phyloP scores from a whole-genome alignment of 2,113 vertebrate species.

The Ailurus styani region DNA sequence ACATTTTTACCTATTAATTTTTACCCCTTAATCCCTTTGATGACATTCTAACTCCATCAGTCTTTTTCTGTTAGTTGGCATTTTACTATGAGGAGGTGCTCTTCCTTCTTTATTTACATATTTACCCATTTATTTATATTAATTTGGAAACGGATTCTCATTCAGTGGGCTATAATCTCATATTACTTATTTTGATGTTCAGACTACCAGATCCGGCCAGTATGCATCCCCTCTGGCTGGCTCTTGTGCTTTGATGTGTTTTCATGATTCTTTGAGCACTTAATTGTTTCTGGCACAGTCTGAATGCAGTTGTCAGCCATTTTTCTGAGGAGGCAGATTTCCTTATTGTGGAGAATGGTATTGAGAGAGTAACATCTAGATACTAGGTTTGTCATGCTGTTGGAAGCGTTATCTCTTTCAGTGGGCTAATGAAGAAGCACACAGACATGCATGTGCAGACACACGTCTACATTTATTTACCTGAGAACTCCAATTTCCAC shows the following conservation, averaged over 20 bases:
- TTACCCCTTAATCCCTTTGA: background rate
- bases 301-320: background rate
- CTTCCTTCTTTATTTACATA: background rate
- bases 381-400: background rate
- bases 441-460: background rate
- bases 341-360: background rate
- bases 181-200: background rate
- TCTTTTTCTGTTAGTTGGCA: background rate
- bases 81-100: background rate
- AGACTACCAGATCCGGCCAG: background rate
- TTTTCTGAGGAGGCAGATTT: background rate
- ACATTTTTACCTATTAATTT: background rate
- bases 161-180: background rate
- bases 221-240: background rate
- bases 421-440: background rate
- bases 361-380: background rate
- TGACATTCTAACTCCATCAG: background rate
- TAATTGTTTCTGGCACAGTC: background rate
- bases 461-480: background rate
- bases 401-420: background rate
- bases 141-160: constrained; percentile 4
- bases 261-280: background rate
- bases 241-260: background rate
- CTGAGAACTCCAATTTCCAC: background rate
- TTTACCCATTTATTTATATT: background rate